Percentiles rank a stretch among this genome's conserved stretches.
These are phyloP conservation scores for Dasysyrphus albostriatus DNA, from an alignment of 2,888 invertebrate genomes.

Conservation along the genomic window DNA sequence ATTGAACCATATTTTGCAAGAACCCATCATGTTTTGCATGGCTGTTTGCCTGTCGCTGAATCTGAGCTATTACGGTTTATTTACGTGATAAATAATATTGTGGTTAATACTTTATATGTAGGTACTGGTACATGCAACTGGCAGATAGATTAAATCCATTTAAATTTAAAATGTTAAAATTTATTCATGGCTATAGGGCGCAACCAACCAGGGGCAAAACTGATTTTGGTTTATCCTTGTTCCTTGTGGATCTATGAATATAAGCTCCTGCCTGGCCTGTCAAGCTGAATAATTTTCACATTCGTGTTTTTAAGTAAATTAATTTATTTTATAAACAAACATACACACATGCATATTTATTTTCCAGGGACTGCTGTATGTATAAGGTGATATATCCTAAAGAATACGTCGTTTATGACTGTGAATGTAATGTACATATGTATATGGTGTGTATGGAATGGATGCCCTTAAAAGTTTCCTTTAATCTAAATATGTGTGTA, in stretches of 20 bases:
- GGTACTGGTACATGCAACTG: not conserved
- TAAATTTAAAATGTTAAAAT: constrained; percentile 12
- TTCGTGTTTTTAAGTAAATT: constrained; percentile 14
- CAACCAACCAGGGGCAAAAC: not conserved
- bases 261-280: not conserved
- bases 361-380: not conserved
- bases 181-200: constrained; percentile 15
- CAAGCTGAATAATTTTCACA: constrained; percentile 21
- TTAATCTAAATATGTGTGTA: too few species aligned
- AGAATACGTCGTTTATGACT: not conserved
- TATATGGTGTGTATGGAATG: not conserved
- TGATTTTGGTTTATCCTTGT: not conserved
- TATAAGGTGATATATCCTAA: not conserved
- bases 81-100: constrained; percentile 4
- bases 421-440: too few species aligned
- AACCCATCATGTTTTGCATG: not conserved
- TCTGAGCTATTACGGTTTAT: constrained; percentile 3
- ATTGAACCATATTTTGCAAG: constrained; percentile 22
- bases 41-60: not conserved
- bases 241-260: too few species aligned
- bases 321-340: not conserved
- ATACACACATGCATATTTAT: too few species aligned
- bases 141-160: not conserved
- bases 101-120: not conserved
- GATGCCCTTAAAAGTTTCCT: not conserved